phyloP scores from a whole-genome alignment of 2,797 vertebrate genomes.

The Liasis olivaceus region DNA sequence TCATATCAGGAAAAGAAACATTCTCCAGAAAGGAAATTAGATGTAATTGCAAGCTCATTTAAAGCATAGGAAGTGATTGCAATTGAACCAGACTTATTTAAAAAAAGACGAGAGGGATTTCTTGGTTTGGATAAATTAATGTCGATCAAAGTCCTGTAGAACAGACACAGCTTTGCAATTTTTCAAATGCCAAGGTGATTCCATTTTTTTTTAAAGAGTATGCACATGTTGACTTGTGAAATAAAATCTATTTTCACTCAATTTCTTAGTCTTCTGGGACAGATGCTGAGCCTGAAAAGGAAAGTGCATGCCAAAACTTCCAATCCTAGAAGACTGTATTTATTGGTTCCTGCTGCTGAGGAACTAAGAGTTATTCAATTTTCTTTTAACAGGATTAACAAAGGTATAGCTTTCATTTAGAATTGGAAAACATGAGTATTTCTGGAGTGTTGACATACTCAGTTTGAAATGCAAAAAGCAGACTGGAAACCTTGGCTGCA shows the following conservation, averaged over 20 bases:
- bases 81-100: not conserved
- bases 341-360: not conserved
- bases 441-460: not conserved
- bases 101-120: not conserved
- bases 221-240: not conserved
- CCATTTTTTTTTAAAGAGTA: not conserved
- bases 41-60: slow-evolving; percentile 16
- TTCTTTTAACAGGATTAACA: not conserved
- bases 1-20: not conserved
- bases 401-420: not conserved
- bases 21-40: slow-evolving; percentile 19
- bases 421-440: not conserved
- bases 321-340: not conserved
- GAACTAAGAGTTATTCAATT: not conserved
- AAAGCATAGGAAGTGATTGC: slow-evolving; percentile 9
- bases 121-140: slow-evolving; percentile 8
- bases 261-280: not conserved
- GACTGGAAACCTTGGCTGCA: not conserved
- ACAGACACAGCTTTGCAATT: not conserved
- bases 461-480: not conserved
- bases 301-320: not conserved
- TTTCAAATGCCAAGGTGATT: slow-evolving; percentile 6
- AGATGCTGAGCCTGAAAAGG: not conserved
- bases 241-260: not conserved
- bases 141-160: slow-evolving; percentile 2